Evolutionary conservation across 2,797 vertebrate genomes (phyloP).

Genomic region (Tokudaia muenninki): DNA sequence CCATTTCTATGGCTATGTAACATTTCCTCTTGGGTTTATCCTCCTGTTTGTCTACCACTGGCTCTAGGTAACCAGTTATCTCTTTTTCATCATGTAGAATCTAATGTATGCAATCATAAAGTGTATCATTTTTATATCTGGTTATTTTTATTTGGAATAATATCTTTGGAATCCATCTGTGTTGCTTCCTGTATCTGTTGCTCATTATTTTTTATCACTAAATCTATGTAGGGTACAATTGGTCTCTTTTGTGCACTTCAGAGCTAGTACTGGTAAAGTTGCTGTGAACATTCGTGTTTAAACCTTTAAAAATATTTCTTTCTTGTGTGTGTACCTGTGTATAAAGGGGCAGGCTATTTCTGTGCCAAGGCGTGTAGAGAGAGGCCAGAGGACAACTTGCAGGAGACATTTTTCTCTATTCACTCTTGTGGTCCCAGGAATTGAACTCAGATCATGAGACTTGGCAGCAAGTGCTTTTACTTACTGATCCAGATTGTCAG

Average conservation of each 20-base stretch:
- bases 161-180: slow-evolving; percentile 31
- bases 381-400: background rate
- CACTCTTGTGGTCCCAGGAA: background rate
- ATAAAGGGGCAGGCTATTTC: background rate
- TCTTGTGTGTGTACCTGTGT: background rate
- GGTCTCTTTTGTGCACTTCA: slow-evolving; percentile 40
- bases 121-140: background rate
- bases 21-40: background rate
- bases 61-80: background rate
- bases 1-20: background rate
- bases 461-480: background rate
- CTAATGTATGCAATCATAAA: slow-evolving; percentile 14
- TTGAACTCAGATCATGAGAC: background rate
- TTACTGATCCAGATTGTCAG: background rate
- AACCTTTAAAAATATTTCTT: background rate
- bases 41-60: background rate
- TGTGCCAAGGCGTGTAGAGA: background rate
- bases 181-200: slow-evolving; percentile 26
- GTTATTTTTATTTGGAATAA: slow-evolving; percentile 57
- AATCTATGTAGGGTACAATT: background rate
- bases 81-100: slow-evolving; percentile 39
- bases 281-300: slow-evolving; percentile 21
- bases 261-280: slow-evolving; percentile 28
- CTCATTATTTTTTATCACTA: slow-evolving; percentile 42
- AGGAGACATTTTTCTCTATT: background rate